Percentiles rank a stretch among this genome's conserved stretches.
phyloP scores from a whole-genome alignment of 2,888 invertebrate species.

The Yponomeuta plumbellus region DNA sequence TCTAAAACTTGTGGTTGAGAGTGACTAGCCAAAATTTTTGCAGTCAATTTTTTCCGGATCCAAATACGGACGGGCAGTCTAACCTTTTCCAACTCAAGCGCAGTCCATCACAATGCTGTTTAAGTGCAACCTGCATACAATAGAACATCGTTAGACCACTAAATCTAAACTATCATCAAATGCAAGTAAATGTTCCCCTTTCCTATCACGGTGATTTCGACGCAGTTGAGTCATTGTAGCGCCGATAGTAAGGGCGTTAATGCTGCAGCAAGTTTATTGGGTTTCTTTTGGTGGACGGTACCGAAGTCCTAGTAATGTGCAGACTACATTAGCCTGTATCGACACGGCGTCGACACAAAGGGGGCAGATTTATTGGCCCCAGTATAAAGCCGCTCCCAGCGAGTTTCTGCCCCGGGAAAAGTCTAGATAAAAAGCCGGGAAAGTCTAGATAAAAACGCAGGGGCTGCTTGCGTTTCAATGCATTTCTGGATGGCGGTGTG shows the following conservation, averaged over 20 bases:
- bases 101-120: background rate
- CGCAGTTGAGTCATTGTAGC: background rate
- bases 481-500: background rate
- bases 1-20: no score
- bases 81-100: background rate
- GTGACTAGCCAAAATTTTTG: no score
- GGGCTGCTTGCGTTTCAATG: background rate
- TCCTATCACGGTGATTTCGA: background rate
- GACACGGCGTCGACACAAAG: constrained; percentile 3
- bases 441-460: background rate
- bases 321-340: constrained; percentile 11
- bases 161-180: background rate
- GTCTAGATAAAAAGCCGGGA: constrained; percentile 1
- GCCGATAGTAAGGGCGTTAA: background rate
- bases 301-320: constrained; percentile 7
- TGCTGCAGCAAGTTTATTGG: background rate
- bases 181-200: background rate
- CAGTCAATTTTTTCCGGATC: background rate
- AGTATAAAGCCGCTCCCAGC: background rate
- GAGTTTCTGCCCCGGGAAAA: background rate
- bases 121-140: constrained; percentile 3
- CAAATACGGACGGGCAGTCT: background rate
- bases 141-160: background rate
- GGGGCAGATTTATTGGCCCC: constrained; percentile 7
- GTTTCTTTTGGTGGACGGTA: background rate